phyloP scores from a whole-genome alignment of 2,113 vertebrate species.

The Corythaeola cristata region DNA sequence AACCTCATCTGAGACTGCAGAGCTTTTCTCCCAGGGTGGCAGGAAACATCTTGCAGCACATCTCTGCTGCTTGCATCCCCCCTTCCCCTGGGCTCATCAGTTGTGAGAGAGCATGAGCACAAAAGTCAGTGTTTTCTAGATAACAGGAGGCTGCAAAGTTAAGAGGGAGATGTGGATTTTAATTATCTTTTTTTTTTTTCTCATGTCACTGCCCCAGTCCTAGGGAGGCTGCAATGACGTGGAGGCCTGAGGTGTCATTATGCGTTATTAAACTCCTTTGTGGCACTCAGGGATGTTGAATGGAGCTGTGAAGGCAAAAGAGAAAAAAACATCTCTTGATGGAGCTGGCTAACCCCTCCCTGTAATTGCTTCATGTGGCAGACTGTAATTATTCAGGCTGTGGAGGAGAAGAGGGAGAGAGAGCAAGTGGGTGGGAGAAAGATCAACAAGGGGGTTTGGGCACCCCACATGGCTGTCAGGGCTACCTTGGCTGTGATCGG shows the following conservation, averaged over 20 bases:
- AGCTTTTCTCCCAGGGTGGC: not conserved
- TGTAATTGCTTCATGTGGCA: slow-evolving; percentile 30
- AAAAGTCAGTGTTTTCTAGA: not conserved
- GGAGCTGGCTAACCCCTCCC: not conserved
- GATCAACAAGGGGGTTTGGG: not conserved
- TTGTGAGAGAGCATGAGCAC: rapidly evolving
- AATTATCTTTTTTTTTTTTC: not conserved
- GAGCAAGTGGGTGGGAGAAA: not conserved
- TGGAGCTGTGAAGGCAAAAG: not conserved
- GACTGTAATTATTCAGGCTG: slow-evolving; percentile 17
- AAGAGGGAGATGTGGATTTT: not conserved
- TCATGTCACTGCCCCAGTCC: not conserved
- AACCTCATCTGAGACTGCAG: not conserved
- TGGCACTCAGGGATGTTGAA: not conserved
- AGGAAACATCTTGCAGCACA: not conserved
- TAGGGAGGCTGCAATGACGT: not conserved
- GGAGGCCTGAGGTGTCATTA: slow-evolving; percentile 54
- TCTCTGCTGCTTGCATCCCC: not conserved
- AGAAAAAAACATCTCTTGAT: slow-evolving; percentile 12
- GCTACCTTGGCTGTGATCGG: not conserved
- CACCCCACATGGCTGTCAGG: not conserved
- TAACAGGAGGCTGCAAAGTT: not conserved
- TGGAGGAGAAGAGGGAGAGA: not conserved
- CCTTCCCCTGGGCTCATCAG: not conserved
- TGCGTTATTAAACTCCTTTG: slow-evolving; percentile 61